Conservation (phyloP, 2,888 invertebrate genomes). For the Trichacis sp. region DNA sequence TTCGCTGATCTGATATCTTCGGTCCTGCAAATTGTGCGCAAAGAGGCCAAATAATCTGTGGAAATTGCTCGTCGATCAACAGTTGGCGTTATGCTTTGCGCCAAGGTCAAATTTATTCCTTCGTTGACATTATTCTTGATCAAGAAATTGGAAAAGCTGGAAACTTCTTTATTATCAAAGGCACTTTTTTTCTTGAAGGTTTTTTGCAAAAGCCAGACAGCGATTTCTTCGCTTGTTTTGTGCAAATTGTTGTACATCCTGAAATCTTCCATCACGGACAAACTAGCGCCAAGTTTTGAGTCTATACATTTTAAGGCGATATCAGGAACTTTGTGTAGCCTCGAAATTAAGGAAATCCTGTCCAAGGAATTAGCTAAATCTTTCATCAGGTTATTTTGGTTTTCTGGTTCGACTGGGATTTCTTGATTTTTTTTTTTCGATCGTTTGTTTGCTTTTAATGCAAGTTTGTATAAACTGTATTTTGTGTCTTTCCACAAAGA, state of each 20-base stretch:
- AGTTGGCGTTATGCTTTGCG: slow-evolving; percentile 70
- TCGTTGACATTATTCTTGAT: slow-evolving; percentile 49
- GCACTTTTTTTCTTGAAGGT: slow-evolving; percentile 14
- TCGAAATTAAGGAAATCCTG: slow-evolving; percentile 54
- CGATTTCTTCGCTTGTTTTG: slow-evolving; percentile 59
- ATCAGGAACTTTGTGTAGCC: slow-evolving; percentile 56
- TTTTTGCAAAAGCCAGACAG: slow-evolving; percentile 52
- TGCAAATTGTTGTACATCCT: slow-evolving; percentile 51
- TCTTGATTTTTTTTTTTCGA: slow-evolving; percentile 34
- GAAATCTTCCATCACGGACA: slow-evolving; percentile 64
- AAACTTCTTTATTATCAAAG: slow-evolving; percentile 27
- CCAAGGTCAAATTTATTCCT: slow-evolving; percentile 65
- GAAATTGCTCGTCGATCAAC: slow-evolving; percentile 73
- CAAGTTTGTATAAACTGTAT: slow-evolving; percentile 55
- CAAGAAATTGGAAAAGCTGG: slow-evolving; percentile 19
- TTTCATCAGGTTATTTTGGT: slow-evolving; percentile 28
- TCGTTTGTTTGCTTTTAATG: slow-evolving; percentile 50
- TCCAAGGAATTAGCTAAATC: slow-evolving; percentile 53
- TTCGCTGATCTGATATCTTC: slow-evolving; percentile 75
- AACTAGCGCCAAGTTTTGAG: slow-evolving; percentile 61
- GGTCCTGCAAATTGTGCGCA: slow-evolving; percentile 78
- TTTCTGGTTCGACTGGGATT: not conserved
- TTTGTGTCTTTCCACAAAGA: slow-evolving; percentile 56
- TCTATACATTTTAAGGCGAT: slow-evolving; percentile 55
- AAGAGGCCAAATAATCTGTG: slow-evolving; percentile 78